Percentiles rank a stretch among this genome's conserved stretches.
phyloP scores from a whole-genome alignment of 2,888 invertebrate species.

The Punctoribates punctum region DNA sequence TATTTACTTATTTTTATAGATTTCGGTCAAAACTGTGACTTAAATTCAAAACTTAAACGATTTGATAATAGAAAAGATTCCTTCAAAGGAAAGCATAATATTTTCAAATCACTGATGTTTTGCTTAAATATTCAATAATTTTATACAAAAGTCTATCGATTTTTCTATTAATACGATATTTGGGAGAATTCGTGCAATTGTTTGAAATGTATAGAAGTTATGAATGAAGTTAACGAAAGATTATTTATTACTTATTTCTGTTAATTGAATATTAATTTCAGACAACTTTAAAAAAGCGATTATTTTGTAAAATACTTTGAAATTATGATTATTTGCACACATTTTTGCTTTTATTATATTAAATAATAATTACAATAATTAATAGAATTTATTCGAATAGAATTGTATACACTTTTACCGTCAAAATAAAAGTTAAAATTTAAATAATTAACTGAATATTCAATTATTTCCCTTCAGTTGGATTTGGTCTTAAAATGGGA shows the following conservation, averaged over 20 bases:
- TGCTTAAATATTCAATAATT: background rate
- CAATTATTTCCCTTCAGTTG: too few relatives aligned
- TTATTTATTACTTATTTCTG: constrained; percentile 19
- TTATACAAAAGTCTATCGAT: background rate
- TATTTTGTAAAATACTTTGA: background rate
- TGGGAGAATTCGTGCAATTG: constrained; percentile 23
- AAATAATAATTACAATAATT: background rate
- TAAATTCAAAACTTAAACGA: too few relatives aligned
- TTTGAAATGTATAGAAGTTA: background rate
- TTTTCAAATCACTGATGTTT: background rate
- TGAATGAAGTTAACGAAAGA: background rate
- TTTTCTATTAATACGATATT: background rate
- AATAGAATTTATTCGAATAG: background rate
- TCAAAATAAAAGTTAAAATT: too few relatives aligned
- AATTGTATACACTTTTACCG: background rate
- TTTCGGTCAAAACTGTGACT: too few relatives aligned
- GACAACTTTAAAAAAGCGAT: background rate
- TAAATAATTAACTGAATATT: too few relatives aligned
- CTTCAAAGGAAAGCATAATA: background rate
- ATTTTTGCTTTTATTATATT: constrained; percentile 3
- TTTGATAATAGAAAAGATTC: too few relatives aligned
- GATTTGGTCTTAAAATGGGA: too few relatives aligned
- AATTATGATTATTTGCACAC: constrained; percentile 3
- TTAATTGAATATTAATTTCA: background rate
- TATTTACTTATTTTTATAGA: too few relatives aligned